Conservation (phyloP, 2,797 vertebrate genomes). For the Aulostomus chinensis region DNA sequence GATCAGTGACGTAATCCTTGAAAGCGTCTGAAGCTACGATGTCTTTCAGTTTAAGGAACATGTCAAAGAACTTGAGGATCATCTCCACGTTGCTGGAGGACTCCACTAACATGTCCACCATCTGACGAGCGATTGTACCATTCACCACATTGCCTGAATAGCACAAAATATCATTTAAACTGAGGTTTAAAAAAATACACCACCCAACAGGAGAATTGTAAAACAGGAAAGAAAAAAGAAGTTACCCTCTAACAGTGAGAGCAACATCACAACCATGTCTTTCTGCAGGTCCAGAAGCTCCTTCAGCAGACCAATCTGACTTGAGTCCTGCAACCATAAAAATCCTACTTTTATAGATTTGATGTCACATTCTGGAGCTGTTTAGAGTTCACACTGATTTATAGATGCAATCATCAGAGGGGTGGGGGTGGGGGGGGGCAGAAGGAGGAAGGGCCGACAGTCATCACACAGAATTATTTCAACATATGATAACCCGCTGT, state of each 20-base stretch:
- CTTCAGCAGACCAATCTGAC: constrained; percentile 93
- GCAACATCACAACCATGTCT: constrained; percentile 98
- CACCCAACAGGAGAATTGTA: background rate
- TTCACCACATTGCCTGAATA: constrained; percentile 93
- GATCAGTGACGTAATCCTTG: constrained; percentile 91
- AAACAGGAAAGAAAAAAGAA: background rate
- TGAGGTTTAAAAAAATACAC: constrained; percentile 2
- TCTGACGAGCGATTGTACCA: constrained; percentile 95
- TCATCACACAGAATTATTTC: constrained; percentile 34
- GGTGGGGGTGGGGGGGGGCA: constrained; percentile 23
- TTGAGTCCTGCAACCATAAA: constrained; percentile 85
- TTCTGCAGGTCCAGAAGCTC: constrained; percentile 96
- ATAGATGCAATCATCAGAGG: constrained; percentile 34
- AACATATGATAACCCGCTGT: constrained; percentile 26
- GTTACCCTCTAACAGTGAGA: constrained; percentile 92
- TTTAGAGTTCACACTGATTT: constrained; percentile 3
- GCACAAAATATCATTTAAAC: constrained; percentile 14
- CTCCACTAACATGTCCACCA: constrained; percentile 99
- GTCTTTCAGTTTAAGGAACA: constrained; percentile 98
- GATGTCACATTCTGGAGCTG: background rate
- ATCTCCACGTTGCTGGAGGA: constrained; percentile 98
- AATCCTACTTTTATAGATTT: constrained; percentile 25
- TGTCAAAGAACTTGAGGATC: constrained; percentile 99
- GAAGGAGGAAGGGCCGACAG: constrained; percentile 24
- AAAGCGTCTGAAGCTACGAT: constrained; percentile 95